Evolutionary conservation across 2,113 vertebrate genomes (phyloP).

Genomic region (Ovis canadensis): DNA sequence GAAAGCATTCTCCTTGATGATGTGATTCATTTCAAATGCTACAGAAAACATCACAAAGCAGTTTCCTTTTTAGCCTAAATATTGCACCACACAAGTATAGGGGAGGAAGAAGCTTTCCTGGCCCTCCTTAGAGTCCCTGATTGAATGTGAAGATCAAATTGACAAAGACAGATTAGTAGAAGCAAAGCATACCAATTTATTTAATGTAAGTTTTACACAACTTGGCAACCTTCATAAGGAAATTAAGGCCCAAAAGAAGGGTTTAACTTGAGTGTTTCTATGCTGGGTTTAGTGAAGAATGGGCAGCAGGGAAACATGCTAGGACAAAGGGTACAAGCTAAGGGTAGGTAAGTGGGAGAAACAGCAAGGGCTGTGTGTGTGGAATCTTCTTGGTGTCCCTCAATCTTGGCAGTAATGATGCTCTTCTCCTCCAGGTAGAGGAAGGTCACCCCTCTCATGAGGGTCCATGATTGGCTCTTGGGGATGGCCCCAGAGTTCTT

Average conservation of each 20-base stretch:
- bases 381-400: background rate
- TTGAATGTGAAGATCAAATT: background rate
- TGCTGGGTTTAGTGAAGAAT: no score
- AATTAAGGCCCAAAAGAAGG: background rate
- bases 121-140: background rate
- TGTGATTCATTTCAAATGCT: background rate
- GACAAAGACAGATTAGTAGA: background rate
- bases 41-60: background rate
- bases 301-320: fast-evolving
- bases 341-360: background rate
- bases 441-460: background rate
- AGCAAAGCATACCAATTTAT: background rate
- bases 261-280: background rate
- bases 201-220: background rate
- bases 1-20: background rate
- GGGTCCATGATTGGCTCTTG: fast-evolving
- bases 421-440: background rate
- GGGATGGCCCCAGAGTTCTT: background rate
- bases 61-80: background rate
- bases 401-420: background rate
- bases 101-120: background rate
- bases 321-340: fast-evolving
- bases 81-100: background rate
- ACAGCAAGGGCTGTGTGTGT: background rate
- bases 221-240: background rate